A percentile compares a stretch with the other conserved stretches of the same genome.
Conservation (phyloP, 1,140 invertebrate species). For the Coenobita brevimanus region DNA sequence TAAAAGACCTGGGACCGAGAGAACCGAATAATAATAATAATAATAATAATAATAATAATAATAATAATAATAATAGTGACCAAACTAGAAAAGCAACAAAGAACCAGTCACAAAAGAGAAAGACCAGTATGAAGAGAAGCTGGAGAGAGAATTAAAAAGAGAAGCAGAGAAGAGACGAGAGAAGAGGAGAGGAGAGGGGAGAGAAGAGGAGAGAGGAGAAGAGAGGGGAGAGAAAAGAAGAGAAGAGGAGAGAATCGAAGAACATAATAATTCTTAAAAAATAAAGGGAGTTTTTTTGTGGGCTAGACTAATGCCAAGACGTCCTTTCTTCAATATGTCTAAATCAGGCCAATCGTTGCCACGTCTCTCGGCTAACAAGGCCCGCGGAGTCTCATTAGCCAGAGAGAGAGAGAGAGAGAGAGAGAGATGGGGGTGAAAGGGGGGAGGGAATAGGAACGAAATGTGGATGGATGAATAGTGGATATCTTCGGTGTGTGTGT, state of each 20-base stretch:
- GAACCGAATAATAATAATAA: conserved; percentile 23
- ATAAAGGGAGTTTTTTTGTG: conserved; percentile 22
- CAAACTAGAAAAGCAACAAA: too few relatives aligned
- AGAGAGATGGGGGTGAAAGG: conserved; percentile 15
- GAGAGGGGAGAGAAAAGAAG: conserved; percentile 10
- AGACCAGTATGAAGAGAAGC: too few relatives aligned
- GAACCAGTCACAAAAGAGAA: too few relatives aligned
- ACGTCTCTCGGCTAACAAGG: conserved; percentile 61
- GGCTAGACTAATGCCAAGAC: conserved; percentile 53
- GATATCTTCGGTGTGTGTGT: neutral
- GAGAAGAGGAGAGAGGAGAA: neutral
- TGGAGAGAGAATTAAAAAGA: too few relatives aligned
- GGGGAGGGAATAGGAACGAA: conserved; percentile 5
- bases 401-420: conserved; percentile 31
- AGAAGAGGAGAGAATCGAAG: conserved; percentile 4
- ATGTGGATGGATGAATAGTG: neutral
- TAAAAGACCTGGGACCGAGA: conserved; percentile 19
- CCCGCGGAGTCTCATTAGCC: conserved; percentile 61
- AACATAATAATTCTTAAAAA: conserved; percentile 53
- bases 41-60: too few relatives aligned
- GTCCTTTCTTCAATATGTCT: conserved; percentile 64
- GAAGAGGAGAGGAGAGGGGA: neutral
- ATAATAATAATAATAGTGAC: too few relatives aligned
- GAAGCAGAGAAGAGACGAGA: conserved; percentile 55
- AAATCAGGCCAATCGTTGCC: conserved; percentile 64